A percentile compares a stretch with the other conserved stretches of the same genome.
Conservation (phyloP, 2,113 vertebrate species). For the Sprattus sprattus region DNA sequence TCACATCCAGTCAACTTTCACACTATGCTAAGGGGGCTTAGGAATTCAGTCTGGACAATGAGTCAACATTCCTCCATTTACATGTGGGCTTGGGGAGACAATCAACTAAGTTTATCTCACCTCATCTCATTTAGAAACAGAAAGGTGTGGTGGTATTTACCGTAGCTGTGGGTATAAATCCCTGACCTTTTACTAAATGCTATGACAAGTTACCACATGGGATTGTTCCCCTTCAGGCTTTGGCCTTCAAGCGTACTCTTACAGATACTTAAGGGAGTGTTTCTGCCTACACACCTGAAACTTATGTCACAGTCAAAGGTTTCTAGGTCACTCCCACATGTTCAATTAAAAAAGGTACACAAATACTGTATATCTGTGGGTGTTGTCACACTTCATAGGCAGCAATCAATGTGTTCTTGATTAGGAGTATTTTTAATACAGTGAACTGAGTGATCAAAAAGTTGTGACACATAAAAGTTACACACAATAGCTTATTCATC, state of each 20-base stretch:
- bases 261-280: neutral
- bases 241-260: slow-evolving; percentile 6
- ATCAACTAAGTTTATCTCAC: slow-evolving; percentile 2
- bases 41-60: slow-evolving; percentile 4
- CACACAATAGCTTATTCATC: neutral
- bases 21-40: slow-evolving; percentile 8
- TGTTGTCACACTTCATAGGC: neutral
- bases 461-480: neutral
- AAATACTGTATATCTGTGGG: neutral
- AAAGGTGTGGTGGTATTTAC: slow-evolving; percentile 17
- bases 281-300: neutral
- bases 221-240: neutral
- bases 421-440: neutral
- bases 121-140: slow-evolving; percentile 9
- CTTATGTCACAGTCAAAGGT: neutral
- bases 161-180: slow-evolving; percentile 1
- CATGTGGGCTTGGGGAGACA: neutral
- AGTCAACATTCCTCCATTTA: neutral
- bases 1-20: slow-evolving; percentile 14
- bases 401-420: neutral
- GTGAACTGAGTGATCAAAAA: neutral
- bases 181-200: slow-evolving; percentile 16
- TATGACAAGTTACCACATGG: slow-evolving; percentile 18
- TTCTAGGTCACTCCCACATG: neutral
- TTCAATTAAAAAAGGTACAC: neutral